Percentiles rank a stretch among this genome's conserved stretches.
phyloP scores from a whole-genome alignment of 2,113 vertebrate genomes.

The Piprites chloris region DNA sequence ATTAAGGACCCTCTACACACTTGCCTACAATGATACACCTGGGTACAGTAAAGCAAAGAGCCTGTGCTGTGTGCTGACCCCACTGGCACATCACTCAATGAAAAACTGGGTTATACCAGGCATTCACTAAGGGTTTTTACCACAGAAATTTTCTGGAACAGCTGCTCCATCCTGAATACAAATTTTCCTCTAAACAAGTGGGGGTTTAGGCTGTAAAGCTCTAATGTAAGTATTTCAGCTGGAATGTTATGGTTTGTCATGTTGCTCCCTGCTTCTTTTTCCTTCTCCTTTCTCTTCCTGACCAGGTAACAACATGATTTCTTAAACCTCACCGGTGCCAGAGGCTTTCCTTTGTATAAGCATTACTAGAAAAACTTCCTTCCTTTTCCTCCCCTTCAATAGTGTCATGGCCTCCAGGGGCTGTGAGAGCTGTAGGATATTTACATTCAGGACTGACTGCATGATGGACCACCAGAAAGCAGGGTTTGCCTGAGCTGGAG shows the following conservation, averaged over 20 bases:
- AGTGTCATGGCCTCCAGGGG: fast-evolving
- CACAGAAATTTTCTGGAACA: not conserved
- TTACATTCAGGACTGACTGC: not conserved
- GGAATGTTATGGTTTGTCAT: not conserved
- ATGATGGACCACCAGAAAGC: not conserved
- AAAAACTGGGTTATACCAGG: not conserved
- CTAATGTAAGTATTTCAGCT: not conserved
- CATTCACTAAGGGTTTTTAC: not conserved
- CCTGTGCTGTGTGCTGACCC: not conserved
- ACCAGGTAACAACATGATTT: not conserved
- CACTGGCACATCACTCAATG: not conserved
- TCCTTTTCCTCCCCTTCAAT: not conserved
- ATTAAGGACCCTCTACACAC: not conserved
- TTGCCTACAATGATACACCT: not conserved
- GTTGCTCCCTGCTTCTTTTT: not conserved
- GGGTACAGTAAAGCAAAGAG: not conserved
- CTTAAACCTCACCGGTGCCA: not conserved
- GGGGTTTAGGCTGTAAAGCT: not conserved
- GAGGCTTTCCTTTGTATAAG: not conserved
- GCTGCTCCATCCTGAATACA: not conserved
- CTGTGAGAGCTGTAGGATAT: not conserved
- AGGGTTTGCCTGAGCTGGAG: not conserved
- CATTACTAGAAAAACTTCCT: not conserved
- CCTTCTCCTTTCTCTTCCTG: not conserved
- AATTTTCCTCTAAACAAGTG: not conserved